Conservation (phyloP, 2,888 invertebrate genomes). For the Oscheius sp. region DNA sequence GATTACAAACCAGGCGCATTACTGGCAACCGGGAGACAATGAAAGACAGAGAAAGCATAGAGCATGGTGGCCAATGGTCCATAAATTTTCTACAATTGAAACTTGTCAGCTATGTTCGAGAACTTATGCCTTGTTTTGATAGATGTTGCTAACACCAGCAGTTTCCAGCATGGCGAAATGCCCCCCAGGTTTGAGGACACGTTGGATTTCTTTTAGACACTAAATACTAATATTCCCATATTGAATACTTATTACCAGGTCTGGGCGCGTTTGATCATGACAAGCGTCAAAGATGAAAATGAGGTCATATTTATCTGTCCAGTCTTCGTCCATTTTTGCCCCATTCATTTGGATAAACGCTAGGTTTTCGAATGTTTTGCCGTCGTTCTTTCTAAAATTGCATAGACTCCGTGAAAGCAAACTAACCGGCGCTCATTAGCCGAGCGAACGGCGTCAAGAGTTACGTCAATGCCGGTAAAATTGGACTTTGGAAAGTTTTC, state of each 20-base stretch:
- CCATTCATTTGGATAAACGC: slow-evolving; percentile 50
- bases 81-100: slow-evolving; percentile 13
- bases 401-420: no score
- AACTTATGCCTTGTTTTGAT: slow-evolving; percentile 21
- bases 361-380: slow-evolving; percentile 41
- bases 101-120: not conserved
- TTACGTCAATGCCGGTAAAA: slow-evolving; percentile 60
- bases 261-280: slow-evolving; percentile 60
- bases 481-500: slow-evolving; percentile 51
- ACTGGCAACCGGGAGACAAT: slow-evolving; percentile 59
- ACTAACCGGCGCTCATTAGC: slow-evolving; percentile 39
- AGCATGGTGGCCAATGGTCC: slow-evolving; percentile 37
- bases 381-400: slow-evolving; percentile 28
- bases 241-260: slow-evolving; percentile 42
- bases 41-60: slow-evolving; percentile 53
- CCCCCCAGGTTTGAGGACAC: slow-evolving; percentile 60
- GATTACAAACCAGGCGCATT: slow-evolving; percentile 36
- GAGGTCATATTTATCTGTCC: slow-evolving; percentile 54
- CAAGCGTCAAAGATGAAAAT: slow-evolving; percentile 62
- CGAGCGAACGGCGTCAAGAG: slow-evolving; percentile 39
- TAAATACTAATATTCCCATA: slow-evolving; percentile 23
- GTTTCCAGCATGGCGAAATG: slow-evolving; percentile 60
- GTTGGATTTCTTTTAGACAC: slow-evolving; percentile 56
- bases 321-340: slow-evolving; percentile 42
- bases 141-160: slow-evolving; percentile 42